These are phyloP conservation scores for Strigops habroptila DNA, from an alignment of 2,113 vertebrate species.

Conservation along the genomic window DNA sequence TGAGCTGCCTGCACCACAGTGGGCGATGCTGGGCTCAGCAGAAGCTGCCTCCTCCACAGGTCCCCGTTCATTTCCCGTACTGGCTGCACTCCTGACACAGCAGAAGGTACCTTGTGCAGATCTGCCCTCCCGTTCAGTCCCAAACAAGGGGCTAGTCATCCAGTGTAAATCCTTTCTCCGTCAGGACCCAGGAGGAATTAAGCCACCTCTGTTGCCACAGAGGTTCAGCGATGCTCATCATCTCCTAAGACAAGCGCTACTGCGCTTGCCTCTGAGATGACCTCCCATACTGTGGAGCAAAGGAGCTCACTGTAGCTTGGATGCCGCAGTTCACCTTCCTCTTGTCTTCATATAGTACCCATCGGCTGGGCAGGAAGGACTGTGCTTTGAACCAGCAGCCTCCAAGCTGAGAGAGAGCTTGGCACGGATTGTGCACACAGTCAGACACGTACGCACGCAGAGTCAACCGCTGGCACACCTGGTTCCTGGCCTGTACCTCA, in stretches of 20 bases:
- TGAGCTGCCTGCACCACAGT: not conserved
- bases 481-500: not conserved
- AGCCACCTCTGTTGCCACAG: not conserved
- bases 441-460: fast-evolving
- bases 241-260: not conserved
- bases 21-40: not conserved
- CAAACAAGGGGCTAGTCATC: not conserved
- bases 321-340: not conserved
- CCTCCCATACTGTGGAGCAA: not conserved
- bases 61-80: fast-evolving
- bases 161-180: not conserved
- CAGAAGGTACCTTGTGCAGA: not conserved
- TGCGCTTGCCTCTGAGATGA: not conserved
- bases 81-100: not conserved
- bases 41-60: not conserved
- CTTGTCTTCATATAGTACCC: fast-evolving
- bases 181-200: not conserved
- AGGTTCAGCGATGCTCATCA: not conserved
- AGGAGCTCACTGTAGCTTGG: not conserved
- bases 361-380: not conserved
- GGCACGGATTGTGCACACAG: fast-evolving
- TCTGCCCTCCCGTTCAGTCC: not conserved
- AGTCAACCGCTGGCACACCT: not conserved
- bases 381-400: not conserved
- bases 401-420: not conserved